Base-by-base conservation (phyloP, 2,797 vertebrate species). In the Garrulus glandarius region DNA sequence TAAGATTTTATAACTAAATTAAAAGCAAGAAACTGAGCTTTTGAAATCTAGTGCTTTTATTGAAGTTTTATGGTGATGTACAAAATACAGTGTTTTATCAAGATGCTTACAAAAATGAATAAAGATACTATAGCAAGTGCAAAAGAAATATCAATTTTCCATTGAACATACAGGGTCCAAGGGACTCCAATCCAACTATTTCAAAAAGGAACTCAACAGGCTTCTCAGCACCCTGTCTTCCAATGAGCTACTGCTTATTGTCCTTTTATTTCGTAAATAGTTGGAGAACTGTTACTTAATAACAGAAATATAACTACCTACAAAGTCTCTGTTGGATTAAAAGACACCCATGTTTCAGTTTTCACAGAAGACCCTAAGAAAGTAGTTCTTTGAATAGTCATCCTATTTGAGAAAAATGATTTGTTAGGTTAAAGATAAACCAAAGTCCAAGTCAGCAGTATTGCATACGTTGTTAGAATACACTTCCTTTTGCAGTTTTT, bases 401-500 rank as follows among this genome's bases (percentile, higher is more conserved):
- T 29, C 30, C n/a, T 60, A 11, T 14, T 24, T 49, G 36, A 59
- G 18, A 59, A 86, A 76, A 78, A 71, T 32, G 1, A 64, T 81
- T 65, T 19, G 27, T 72, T 84, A 95, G 69, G 56, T 86, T 96
- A 91, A 84, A 93, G 82, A 67, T 13, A 96, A 97, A 80, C 60
- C 84, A 24, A 86, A 89, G 92, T 94, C 96, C 87, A 96, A 74
- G 79, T 96, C 95, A 78, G 60, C 20, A 77, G 90, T 79, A 46
- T 59, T 92, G 84, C 84, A 70, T 32, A 96, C 67, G 34, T 79
- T 93, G 50, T 30, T 76, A 86, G 85, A 96, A 34, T 94, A 97
- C 11, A 49, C 36, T 84, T 90, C 86, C 49, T 97, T 98, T 80
- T 98, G 98, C 79, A 95, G 74, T 34, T 98, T 93, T 89, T 91